Percentiles rank a stretch among this genome's conserved stretches.
phyloP scores from a whole-genome alignment of 1,140 invertebrate genomes.

The Coelopa frigida region DNA sequence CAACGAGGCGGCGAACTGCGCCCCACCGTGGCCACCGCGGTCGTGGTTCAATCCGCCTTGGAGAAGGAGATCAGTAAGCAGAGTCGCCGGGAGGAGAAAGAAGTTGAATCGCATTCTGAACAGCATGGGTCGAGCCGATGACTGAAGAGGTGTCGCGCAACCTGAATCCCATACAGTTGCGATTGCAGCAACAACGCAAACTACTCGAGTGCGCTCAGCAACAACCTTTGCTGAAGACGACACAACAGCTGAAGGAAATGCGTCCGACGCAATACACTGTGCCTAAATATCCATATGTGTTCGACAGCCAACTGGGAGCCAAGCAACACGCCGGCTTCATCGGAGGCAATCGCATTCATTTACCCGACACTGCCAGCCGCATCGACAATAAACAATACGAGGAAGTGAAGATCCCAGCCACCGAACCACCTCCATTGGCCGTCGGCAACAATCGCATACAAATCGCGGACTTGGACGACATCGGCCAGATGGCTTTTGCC shows the following conservation, averaged over 20 bases:
- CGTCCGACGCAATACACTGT: conserved; percentile 1
- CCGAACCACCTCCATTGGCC: conserved; percentile 54
- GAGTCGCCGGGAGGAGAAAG: conserved; percentile 81
- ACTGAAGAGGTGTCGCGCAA: conserved; percentile 46
- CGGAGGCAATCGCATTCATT: conserved; percentile 66
- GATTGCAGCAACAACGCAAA: conserved; percentile 47
- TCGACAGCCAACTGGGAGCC: conserved; percentile 63
- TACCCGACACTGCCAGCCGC: conserved; percentile 70
- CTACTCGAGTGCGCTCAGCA: conserved; percentile 39
- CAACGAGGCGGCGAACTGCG: conserved; percentile 16
- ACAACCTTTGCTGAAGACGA: conserved; percentile 43
- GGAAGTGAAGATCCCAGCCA: conserved; percentile 81
- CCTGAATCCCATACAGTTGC: conserved; percentile 40
- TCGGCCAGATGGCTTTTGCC: conserved; percentile 79
- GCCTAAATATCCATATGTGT: conserved; percentile 72
- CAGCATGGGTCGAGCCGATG: conserved; percentile 45
- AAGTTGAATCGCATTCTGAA: conserved; percentile 58
- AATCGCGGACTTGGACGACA: conserved; percentile 71
- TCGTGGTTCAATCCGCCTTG: conserved; percentile 75
- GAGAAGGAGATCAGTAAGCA: conserved; percentile 76
- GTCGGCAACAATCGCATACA: conserved; percentile 64
- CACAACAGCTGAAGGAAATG: conserved; percentile 22
- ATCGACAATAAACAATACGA: conserved; percentile 69
- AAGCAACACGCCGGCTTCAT: conserved; percentile 69
- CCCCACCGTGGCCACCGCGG: conserved; percentile 41